Evolutionary conservation across 2,797 vertebrate species (phyloP).

Genomic region (Sebastes nivosus): DNA sequence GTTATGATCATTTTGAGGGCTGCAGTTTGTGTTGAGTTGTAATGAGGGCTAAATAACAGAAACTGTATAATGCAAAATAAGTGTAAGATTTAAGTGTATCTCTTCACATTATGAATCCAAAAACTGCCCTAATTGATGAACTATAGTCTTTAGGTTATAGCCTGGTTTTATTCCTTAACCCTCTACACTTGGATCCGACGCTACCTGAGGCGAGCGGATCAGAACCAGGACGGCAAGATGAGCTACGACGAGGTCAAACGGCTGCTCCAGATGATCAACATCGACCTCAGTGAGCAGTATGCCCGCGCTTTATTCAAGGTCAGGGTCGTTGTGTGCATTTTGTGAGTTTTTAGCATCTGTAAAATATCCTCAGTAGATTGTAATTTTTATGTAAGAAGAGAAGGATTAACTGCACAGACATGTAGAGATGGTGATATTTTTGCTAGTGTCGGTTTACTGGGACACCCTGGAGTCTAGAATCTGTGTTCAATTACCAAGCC

Average conservation of each 20-base stretch:
- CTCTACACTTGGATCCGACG: constrained; percentile 89
- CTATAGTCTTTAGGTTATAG: background rate
- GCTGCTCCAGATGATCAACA: constrained; percentile 95
- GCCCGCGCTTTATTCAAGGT: constrained; percentile 93
- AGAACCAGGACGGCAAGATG: constrained; percentile 95
- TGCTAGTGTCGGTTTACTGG: constrained; percentile 21
- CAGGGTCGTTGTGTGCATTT: constrained; percentile 16
- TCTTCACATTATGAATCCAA: background rate
- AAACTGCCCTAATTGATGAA: background rate
- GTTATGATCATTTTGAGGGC: background rate
- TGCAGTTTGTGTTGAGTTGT: background rate
- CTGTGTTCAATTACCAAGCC: constrained; percentile 62
- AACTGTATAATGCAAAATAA: too few species aligned
- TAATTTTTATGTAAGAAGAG: background rate
- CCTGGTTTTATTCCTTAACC: constrained; percentile 79
- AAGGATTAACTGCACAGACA: background rate
- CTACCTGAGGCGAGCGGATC: constrained; percentile 90
- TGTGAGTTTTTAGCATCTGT: background rate
- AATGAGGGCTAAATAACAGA: background rate
- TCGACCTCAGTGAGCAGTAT: constrained; percentile 91
- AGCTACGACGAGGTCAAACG: constrained; percentile 92
- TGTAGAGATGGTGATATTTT: background rate
- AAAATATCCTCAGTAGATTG: background rate
- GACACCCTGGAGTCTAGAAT: constrained; percentile 27
- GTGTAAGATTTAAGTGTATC: background rate